Percentiles rank a stretch among this genome's conserved stretches.
phyloP scores from a whole-genome alignment of 2,888 invertebrate genomes.

The Campaea margaritaria region DNA sequence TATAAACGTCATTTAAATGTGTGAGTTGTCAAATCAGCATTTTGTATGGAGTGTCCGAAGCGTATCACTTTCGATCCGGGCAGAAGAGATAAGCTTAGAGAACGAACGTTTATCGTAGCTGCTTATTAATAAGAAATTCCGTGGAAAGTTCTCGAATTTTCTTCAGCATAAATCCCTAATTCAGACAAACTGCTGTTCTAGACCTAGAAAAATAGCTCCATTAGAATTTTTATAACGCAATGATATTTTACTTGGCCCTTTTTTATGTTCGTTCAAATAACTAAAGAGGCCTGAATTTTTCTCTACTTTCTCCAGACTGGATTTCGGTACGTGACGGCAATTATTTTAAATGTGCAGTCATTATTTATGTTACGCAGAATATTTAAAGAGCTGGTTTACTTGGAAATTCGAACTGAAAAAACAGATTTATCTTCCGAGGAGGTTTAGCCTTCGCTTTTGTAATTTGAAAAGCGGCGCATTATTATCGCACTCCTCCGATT shows the following conservation, averaged over 20 bases:
- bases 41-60: too few species aligned
- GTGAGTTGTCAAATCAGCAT: too few species aligned
- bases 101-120: background rate
- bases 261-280: slow-evolving; percentile 19
- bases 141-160: slow-evolving; percentile 21
- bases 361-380: background rate
- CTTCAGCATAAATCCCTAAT: slow-evolving; percentile 35
- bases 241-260: slow-evolving; percentile 21
- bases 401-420: background rate
- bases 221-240: slow-evolving; percentile 19
- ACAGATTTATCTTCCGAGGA: background rate
- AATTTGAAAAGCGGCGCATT: too few species aligned
- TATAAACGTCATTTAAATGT: too few species aligned
- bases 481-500: too few species aligned
- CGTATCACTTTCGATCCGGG: too few species aligned
- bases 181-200: slow-evolving; percentile 31
- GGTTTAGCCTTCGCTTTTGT: too few species aligned
- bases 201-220: slow-evolving; percentile 23
- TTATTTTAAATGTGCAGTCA: slow-evolving; percentile 1
- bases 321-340: slow-evolving; percentile 7
- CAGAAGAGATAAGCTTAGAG: background rate
- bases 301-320: background rate
- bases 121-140: background rate
- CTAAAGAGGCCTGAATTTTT: slow-evolving; percentile 12
- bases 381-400: background rate